These are phyloP conservation scores for Agonopterix heracliana DNA, from an alignment of 2,888 invertebrate genomes.

Conservation along the genomic window DNA sequence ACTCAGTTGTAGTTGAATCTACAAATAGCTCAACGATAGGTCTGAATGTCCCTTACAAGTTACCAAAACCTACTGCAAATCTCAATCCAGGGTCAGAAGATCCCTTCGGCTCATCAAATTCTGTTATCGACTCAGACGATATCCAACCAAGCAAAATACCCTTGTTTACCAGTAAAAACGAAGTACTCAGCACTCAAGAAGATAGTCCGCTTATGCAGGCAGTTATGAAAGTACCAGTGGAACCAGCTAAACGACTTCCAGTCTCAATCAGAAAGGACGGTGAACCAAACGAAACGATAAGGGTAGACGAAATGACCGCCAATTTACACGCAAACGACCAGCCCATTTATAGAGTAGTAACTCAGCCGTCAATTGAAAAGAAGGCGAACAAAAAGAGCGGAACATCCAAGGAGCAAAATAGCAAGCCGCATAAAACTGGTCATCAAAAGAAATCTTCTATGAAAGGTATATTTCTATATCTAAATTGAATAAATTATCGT, in stretches of 20 bases:
- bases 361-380: slow-evolving; percentile 61
- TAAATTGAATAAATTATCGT: background rate
- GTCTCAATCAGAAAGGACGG: slow-evolving; percentile 57
- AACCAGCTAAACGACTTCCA: slow-evolving; percentile 48
- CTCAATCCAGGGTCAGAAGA: slow-evolving; percentile 29
- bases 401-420: slow-evolving; percentile 45
- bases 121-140: slow-evolving; percentile 37
- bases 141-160: slow-evolving; percentile 54
- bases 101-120: slow-evolving; percentile 32
- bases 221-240: slow-evolving; percentile 57
- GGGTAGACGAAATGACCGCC: slow-evolving; percentile 62
- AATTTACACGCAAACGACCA: slow-evolving; percentile 68
- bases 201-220: slow-evolving; percentile 63
- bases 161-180: slow-evolving; percentile 50
- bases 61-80: slow-evolving; percentile 34
- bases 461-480: slow-evolving; percentile 42
- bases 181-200: slow-evolving; percentile 56
- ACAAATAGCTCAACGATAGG: slow-evolving; percentile 27
- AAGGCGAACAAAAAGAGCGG: slow-evolving; percentile 57
- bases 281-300: slow-evolving; percentile 56
- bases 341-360: slow-evolving; percentile 66
- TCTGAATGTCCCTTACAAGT: slow-evolving; percentile 26
- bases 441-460: slow-evolving; percentile 67
- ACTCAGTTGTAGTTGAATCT: slow-evolving; percentile 32
- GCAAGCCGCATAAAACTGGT: slow-evolving; percentile 52